Conservation (phyloP, 2,113 vertebrate species). For the Raja brachyura region DNA sequence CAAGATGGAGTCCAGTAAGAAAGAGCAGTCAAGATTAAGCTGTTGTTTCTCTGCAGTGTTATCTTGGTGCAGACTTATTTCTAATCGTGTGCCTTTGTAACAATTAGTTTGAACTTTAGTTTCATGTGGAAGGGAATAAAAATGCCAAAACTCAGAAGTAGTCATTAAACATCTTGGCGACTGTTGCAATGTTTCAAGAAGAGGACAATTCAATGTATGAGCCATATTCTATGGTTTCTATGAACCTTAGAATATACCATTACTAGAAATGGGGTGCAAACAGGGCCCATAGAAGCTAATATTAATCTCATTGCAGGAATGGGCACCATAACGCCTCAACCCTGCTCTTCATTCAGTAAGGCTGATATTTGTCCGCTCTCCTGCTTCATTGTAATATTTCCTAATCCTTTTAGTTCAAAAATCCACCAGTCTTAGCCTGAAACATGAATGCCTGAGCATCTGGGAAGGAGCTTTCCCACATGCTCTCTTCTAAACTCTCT, state of each 20-base stretch:
- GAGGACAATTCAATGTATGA: too few relatives aligned
- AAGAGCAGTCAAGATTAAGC: background rate
- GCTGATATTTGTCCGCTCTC: too few relatives aligned
- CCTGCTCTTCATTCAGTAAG: too few relatives aligned
- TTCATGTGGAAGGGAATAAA: background rate
- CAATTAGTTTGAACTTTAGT: background rate
- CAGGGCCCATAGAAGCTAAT: background rate
- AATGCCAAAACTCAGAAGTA: background rate
- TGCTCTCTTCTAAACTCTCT: too few relatives aligned
- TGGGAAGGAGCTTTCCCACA: too few relatives aligned
- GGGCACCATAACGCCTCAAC: too few relatives aligned
- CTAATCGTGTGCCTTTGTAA: background rate
- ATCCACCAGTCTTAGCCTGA: too few relatives aligned
- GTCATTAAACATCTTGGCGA: background rate
- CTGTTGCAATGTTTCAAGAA: background rate
- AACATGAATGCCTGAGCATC: too few relatives aligned
- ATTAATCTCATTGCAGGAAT: background rate
- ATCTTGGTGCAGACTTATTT: background rate
- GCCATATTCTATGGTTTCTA: background rate
- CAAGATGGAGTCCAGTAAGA: too few relatives aligned
- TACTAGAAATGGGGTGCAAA: background rate
- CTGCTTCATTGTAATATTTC: too few relatives aligned
- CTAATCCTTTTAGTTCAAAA: too few relatives aligned
- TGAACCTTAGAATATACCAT: background rate
- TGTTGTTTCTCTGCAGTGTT: background rate